Conservation (phyloP, 2,113 vertebrate species). For the Strix aluco region DNA sequence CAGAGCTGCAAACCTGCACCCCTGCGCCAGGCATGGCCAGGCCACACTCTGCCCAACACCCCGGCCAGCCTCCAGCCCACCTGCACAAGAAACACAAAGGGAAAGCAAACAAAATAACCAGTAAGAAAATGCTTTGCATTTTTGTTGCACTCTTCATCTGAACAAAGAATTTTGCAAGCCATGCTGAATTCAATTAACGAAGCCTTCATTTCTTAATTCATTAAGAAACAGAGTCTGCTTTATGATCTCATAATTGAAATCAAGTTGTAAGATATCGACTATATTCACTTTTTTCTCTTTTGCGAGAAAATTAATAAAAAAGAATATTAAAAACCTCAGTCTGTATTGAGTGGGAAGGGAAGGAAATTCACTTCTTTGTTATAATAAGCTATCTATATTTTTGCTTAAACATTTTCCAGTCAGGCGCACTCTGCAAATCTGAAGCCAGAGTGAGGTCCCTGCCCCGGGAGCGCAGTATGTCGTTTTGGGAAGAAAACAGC, state of each 20-base stretch:
- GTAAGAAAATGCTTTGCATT: fast-evolving
- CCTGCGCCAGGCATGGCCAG: fast-evolving
- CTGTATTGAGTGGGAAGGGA: not conserved
- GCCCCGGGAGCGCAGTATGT: not conserved
- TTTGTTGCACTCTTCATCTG: not conserved
- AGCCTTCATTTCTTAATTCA: constrained; percentile 1
- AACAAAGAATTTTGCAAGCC: not conserved
- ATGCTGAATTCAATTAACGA: not conserved
- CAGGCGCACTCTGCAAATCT: not conserved
- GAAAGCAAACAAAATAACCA: not conserved
- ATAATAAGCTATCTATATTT: not conserved
- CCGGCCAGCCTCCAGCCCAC: not conserved
- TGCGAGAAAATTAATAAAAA: constrained; percentile 9
- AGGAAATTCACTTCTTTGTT: constrained; percentile 13
- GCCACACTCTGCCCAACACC: fast-evolving
- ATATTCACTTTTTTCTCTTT: not conserved
- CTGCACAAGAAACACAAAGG: not conserved
- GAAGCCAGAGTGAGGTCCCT: not conserved
- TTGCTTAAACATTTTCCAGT: not conserved
- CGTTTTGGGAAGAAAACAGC: not conserved
- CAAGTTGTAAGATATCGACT: not conserved
- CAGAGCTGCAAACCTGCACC: not conserved
- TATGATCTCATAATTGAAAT: constrained; percentile 11
- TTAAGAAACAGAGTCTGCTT: constrained; percentile 7
- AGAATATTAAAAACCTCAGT: not conserved